These are phyloP conservation scores for Callopanchax toddi DNA, from an alignment of 2,113 vertebrate species.

Conservation along the genomic window DNA sequence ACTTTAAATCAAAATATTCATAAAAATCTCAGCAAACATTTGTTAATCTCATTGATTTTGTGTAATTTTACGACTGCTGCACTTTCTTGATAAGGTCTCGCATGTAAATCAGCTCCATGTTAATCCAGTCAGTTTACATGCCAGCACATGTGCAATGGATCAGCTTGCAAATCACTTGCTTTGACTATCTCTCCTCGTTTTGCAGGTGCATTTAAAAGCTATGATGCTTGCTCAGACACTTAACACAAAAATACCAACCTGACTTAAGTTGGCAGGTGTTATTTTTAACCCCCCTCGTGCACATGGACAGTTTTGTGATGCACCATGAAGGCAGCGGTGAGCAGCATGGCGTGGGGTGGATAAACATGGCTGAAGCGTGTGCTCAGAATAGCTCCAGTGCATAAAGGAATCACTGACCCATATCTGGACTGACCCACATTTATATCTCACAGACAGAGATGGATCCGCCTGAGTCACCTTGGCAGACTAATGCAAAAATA, in stretches of 20 bases:
- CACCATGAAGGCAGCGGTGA: constrained; percentile 15
- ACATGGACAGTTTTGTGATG: constrained; percentile 1
- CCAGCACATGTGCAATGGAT: constrained; percentile 3
- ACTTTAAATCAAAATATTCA: too few relatives aligned
- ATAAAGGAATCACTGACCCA: constrained; percentile 70
- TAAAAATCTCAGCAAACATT: too few relatives aligned
- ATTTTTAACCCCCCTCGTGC: constrained; percentile 36
- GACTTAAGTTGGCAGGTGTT: constrained; percentile 13
- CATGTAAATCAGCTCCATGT: too few relatives aligned
- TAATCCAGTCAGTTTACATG: constrained; percentile 35
- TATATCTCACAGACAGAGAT: constrained; percentile 40
- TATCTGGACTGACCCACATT: constrained; percentile 74
- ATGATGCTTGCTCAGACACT: neutral
- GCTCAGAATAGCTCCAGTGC: constrained; percentile 63
- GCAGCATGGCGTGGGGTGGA: constrained; percentile 23
- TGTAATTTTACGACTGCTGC: too few relatives aligned
- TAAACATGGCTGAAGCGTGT: constrained; percentile 44
- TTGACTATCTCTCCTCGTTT: neutral
- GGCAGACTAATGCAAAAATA: too few relatives aligned
- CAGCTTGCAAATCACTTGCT: constrained; percentile 4
- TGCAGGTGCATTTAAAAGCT: neutral
- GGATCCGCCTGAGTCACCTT: constrained; percentile 33
- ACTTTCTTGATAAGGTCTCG: too few relatives aligned
- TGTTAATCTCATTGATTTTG: too few relatives aligned
- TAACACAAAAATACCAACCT: constrained; percentile 5